These are phyloP conservation scores for Himalopsyche anomala DNA, from an alignment of 2,888 invertebrate genomes.

Conservation along the genomic window DNA sequence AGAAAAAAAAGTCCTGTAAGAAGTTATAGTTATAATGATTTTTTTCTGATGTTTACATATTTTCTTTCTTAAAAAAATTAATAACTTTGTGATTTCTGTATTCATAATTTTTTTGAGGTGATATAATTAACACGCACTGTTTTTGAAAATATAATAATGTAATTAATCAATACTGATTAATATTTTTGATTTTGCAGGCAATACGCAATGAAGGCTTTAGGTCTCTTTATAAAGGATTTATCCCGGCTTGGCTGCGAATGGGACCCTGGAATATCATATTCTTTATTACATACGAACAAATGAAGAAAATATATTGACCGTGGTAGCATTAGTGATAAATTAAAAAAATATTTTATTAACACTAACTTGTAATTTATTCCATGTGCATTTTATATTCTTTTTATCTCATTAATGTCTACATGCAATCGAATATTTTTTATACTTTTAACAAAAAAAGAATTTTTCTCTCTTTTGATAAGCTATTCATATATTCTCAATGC, in stretches of 20 bases:
- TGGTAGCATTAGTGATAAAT: not conserved
- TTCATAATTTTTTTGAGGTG: no score
- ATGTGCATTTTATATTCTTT: not conserved
- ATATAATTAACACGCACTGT: not conserved
- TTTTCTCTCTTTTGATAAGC: not conserved
- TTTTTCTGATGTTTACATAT: no score
- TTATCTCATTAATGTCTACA: conserved; percentile 4
- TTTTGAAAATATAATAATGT: not conserved
- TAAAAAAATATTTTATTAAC: conserved; percentile 23
- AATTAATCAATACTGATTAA: conserved; percentile 14
- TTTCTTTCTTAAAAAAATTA: no score
- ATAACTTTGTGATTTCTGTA: no score
- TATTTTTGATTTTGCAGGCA: conserved; percentile 78
- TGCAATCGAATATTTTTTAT: not conserved
- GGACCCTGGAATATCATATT: conserved; percentile 99
- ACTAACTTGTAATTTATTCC: conserved; percentile 27
- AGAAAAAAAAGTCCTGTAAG: no score
- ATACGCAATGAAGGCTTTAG: conserved; percentile 90
- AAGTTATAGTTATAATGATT: no score
- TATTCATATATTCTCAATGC: no score
- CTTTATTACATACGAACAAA: conserved; percentile 94
- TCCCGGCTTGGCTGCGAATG: conserved; percentile 96
- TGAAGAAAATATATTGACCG: conserved; percentile 83
- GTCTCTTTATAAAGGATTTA: conserved; percentile 95
- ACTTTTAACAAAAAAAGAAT: not conserved